phyloP scores from a whole-genome alignment of 2,888 invertebrate species.

The Brenthis ino region DNA sequence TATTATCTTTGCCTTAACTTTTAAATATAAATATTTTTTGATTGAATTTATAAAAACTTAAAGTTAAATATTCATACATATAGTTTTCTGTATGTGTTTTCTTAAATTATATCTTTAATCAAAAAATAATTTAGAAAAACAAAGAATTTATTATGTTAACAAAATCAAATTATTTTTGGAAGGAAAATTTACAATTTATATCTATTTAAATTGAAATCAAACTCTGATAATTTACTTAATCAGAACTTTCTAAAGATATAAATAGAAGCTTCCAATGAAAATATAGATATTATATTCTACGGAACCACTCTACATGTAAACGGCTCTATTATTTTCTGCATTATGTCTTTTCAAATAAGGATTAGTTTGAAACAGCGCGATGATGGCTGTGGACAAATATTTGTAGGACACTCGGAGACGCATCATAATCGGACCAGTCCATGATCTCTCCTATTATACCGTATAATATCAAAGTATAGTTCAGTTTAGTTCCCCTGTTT shows the following conservation, averaged over 20 bases:
- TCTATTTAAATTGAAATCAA: too few species aligned
- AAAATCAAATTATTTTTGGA: too few species aligned
- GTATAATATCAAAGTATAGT: constrained; percentile 44
- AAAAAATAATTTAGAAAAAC: too few species aligned
- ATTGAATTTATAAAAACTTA: too few species aligned
- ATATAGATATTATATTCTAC: constrained; percentile 3
- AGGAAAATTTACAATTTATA: too few species aligned
- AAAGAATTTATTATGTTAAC: too few species aligned
- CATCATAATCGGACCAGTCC: constrained; percentile 51
- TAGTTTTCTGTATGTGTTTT: too few species aligned
- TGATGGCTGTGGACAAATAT: constrained; percentile 72
- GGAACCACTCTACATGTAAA: constrained; percentile 41
- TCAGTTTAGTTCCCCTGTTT: constrained; percentile 27
- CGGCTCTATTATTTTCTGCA: constrained; percentile 35
- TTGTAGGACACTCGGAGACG: constrained; percentile 58
- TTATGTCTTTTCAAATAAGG: constrained; percentile 56
- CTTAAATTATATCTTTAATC: too few species aligned
- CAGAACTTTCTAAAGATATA: background rate
- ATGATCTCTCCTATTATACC: constrained; percentile 60
- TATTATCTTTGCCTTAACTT: background rate
- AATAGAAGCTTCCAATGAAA: background rate
- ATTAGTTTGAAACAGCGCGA: constrained; percentile 64
- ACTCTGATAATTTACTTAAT: too few species aligned
- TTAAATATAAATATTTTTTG: too few species aligned
- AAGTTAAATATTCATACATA: too few species aligned